These are phyloP conservation scores for Caenorhabditis virilis DNA, from an alignment of 2,888 invertebrate species.

Conservation along the genomic window DNA sequence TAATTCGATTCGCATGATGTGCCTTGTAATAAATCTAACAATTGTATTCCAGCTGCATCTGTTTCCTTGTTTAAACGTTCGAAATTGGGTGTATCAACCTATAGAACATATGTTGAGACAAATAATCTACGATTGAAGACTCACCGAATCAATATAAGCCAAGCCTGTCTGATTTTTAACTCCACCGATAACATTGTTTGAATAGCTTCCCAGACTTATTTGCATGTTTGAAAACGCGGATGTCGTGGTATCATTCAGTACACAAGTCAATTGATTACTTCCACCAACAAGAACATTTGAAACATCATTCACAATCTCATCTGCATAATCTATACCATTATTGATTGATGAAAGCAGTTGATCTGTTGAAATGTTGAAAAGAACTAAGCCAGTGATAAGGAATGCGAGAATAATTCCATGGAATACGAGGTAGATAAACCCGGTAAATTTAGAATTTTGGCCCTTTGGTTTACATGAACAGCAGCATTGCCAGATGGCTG, in stretches of 20 bases:
- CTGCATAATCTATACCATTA: constrained; percentile 12
- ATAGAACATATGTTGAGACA: too few species aligned
- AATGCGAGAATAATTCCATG: not conserved
- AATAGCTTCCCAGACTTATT: constrained; percentile 8
- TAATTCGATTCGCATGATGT: too few species aligned
- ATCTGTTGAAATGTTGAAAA: constrained; percentile 37
- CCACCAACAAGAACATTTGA: constrained; percentile 17
- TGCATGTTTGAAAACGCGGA: constrained; percentile 13
- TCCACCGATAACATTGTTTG: constrained; percentile 10
- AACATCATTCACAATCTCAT: constrained; percentile 24
- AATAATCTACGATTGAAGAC: too few species aligned
- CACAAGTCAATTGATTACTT: constrained; percentile 23
- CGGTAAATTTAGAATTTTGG: not conserved
- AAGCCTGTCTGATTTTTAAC: constrained; percentile 9
- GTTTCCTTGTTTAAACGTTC: too few species aligned
- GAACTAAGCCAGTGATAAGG: constrained; percentile 33
- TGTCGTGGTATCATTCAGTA: constrained; percentile 18
- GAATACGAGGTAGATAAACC: constrained; percentile 2
- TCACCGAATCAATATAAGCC: too few species aligned
- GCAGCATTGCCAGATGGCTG: constrained; percentile 35
- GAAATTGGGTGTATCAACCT: too few species aligned
- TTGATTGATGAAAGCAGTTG: constrained; percentile 27
- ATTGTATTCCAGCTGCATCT: too few species aligned
- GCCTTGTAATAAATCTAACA: too few species aligned
- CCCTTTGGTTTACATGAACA: constrained; percentile 32